Base-by-base conservation (phyloP, 1,140 invertebrate species). In the Calliopsis andreniformis region DNA sequence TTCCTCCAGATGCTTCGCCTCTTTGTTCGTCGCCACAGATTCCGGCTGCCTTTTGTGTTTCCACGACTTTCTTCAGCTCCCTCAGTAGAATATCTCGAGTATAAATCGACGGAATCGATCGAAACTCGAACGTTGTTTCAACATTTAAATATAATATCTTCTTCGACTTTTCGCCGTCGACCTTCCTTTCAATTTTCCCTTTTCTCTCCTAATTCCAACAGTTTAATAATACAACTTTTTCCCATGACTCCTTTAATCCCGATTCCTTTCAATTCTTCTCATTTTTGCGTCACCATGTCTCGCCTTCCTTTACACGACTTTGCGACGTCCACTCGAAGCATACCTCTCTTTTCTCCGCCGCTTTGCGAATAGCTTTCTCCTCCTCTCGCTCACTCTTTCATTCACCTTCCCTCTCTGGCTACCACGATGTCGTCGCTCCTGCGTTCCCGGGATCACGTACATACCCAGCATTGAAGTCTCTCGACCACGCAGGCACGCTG, bases 391-490 rank as follows among this genome's bases (percentile, higher is more conserved):
- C 16, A 3, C 23, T 43, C 58, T 18, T 20, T 20, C 16, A 20
- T 25, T 47, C 16, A 18, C 58, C 32, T 45, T 16, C n/a, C 25
- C 14, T 43, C 32, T 20, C 45, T 14, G 43, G 45, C 47, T 30
- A n/a, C 20, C 56, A 61, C 73, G 49, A 64, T 66, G 45, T 73
- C 67, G 25, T 76, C 79, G 76, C 66, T 58, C 43, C 78, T 70
- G 47, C 78, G 53, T 64, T 67, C 56, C 64, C n/a, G 45, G 43
- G 73, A 69, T 70, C 78, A 68, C 80, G 69, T 78, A 77, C n/a
- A n/a, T n/a, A 69, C 59, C 76, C 20, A 69, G 81, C 81, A 78
- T 83, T 75, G 63, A 83, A 83, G 76, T 83, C 81, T 83, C 81
- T 75, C 64, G 45, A 58, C 47, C 68, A 61, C 70, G 70, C 69